These are phyloP conservation scores for Nemotelus pantherinus DNA, from an alignment of 2,888 invertebrate genomes.

Conservation along the genomic window DNA sequence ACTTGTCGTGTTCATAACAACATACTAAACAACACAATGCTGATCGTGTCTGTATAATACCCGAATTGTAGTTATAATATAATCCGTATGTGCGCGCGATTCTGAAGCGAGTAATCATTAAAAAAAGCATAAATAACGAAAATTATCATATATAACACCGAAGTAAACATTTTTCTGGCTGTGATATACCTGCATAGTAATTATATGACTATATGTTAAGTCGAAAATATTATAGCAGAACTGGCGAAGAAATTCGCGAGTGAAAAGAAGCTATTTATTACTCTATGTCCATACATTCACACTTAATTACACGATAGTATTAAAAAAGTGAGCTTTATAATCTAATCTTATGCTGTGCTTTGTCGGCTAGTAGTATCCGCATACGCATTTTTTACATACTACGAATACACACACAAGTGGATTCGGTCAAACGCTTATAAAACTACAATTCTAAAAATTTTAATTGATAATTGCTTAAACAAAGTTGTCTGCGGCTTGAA, in stretches of 20 bases:
- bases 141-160: background rate
- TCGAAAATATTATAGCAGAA: background rate
- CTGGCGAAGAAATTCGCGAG: no score
- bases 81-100: background rate
- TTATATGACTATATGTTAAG: slow-evolving; percentile 9
- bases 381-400: no score
- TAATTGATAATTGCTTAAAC: no score
- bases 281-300: no score
- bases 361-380: background rate
- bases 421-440: no score
- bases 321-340: slow-evolving; percentile 25
- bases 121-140: background rate
- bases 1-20: background rate
- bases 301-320: background rate
- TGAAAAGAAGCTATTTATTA: no score
- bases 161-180: slow-evolving; percentile 5
- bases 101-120: background rate
- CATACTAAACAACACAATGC: background rate
- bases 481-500: no score
- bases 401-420: no score
- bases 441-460: no score
- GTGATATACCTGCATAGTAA: slow-evolving; percentile 35
- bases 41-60: background rate
- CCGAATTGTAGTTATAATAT: no score
- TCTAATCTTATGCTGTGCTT: slow-evolving; percentile 33